Evolutionary conservation across 2,113 vertebrate species (phyloP).

Genomic region (Perca fluviatilis): DNA sequence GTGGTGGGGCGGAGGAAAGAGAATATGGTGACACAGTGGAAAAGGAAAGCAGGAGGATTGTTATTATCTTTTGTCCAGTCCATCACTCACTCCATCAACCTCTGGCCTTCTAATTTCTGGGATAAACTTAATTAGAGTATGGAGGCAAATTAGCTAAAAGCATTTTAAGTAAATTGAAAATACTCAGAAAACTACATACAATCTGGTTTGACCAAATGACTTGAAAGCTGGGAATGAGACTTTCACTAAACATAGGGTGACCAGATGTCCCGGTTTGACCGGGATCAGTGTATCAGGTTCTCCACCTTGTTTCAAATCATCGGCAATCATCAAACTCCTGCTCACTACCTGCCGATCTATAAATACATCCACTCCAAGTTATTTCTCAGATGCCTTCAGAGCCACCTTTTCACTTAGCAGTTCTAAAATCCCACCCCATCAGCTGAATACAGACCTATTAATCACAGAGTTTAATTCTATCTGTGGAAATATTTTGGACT

Average conservation of each 20-base stretch:
- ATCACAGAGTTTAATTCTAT: too few species aligned
- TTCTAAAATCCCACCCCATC: too few species aligned
- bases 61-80: conserved; percentile 45
- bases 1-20: conserved; percentile 6
- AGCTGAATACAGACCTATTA: too few species aligned
- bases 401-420: too few species aligned
- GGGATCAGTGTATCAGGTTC: too few species aligned
- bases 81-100: conserved; percentile 56
- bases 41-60: conserved; percentile 46
- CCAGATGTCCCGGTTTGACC: too few species aligned
- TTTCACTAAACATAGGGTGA: background rate
- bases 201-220: conserved; percentile 12
- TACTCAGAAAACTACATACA: conserved; percentile 21
- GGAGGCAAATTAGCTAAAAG: conserved; percentile 64
- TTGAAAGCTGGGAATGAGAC: background rate
- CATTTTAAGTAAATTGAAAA: conserved; percentile 53
- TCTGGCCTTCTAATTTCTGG: conserved; percentile 41
- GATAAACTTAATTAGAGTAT: conserved; percentile 49
- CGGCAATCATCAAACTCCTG: too few species aligned
- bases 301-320: too few species aligned
- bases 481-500: too few species aligned
- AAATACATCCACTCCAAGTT: too few species aligned
- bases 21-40: conserved; percentile 63
- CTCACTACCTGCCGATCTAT: too few species aligned
- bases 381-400: too few species aligned